Percentiles rank a stretch among this genome's conserved stretches.
Evolutionary conservation across 2,113 vertebrate species (phyloP).

Genomic region (Vidua macroura): DNA sequence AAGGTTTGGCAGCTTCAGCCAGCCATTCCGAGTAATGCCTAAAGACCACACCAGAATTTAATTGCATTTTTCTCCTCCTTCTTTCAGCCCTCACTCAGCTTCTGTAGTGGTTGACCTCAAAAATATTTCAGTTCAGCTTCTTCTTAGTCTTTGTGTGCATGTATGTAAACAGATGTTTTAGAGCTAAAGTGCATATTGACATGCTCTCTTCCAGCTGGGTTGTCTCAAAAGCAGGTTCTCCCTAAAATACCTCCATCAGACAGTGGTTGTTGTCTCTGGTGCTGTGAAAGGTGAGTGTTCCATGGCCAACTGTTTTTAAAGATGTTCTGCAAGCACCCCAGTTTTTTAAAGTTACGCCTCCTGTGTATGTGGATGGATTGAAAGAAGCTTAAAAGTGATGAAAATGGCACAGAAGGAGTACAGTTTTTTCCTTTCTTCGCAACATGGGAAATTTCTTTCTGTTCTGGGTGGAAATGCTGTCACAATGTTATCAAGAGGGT

Average conservation of each 20-base stretch:
- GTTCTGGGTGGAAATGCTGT: not conserved
- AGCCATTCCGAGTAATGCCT: not conserved
- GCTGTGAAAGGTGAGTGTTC: not conserved
- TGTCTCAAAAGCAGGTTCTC: not conserved
- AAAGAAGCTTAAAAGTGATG: not conserved
- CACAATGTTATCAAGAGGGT: not conserved
- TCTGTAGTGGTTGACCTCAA: not conserved
- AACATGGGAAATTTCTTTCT: not conserved
- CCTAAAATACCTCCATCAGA: not conserved
- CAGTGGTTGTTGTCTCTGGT: not conserved
- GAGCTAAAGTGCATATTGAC: not conserved
- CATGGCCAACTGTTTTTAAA: not conserved
- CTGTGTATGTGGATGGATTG: not conserved
- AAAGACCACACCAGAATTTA: not conserved
- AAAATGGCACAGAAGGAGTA: not conserved
- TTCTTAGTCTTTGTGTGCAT: not conserved
- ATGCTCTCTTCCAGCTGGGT: not conserved
- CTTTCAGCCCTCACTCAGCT: not conserved
- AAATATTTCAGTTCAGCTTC: not conserved
- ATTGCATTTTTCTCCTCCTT: not conserved
- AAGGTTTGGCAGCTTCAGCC: not conserved
- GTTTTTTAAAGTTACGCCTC: not conserved
- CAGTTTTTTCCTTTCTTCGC: not conserved
- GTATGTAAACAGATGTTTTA: not conserved
- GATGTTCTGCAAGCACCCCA: not conserved